Evolutionary conservation across 2,113 vertebrate species (phyloP).

Genomic region (Gila orcuttii): DNA sequence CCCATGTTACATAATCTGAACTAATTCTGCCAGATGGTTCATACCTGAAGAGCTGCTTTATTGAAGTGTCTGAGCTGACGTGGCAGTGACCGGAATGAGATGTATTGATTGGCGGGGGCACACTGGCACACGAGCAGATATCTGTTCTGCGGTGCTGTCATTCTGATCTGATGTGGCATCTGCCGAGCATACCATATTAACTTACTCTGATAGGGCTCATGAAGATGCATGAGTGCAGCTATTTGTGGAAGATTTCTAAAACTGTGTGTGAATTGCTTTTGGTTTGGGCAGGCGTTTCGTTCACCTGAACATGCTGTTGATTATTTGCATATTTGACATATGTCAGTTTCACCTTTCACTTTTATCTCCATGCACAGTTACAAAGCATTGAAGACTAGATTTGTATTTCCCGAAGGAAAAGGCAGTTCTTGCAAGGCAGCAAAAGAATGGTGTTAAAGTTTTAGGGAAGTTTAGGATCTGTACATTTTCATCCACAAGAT

Average conservation of each 20-base stretch:
- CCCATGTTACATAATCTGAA: slow-evolving; percentile 30
- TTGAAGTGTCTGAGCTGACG: slow-evolving; percentile 19
- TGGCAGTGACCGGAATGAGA: slow-evolving; percentile 18
- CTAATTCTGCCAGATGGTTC: slow-evolving; percentile 43
- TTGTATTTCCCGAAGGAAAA: neutral
- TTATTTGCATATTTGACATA: neutral
- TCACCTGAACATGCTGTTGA: neutral
- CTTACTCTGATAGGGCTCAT: slow-evolving; percentile 23
- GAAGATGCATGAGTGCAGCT: slow-evolving; percentile 32
- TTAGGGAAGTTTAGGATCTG: neutral
- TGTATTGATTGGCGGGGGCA: slow-evolving; percentile 15
- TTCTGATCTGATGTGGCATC: slow-evolving; percentile 24
- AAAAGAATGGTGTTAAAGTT: neutral
- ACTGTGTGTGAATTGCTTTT: neutral
- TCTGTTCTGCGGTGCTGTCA: neutral
- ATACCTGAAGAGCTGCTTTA: slow-evolving; percentile 30
- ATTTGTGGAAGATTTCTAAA: slow-evolving; percentile 14
- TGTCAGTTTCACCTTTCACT: neutral
- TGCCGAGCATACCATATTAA: slow-evolving; percentile 26
- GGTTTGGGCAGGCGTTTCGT: neutral
- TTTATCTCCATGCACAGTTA: neutral
- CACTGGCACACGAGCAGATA: slow-evolving; percentile 3
- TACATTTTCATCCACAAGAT: neutral
- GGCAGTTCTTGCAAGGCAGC: neutral
- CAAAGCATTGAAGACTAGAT: neutral